These are phyloP conservation scores for Anoplolepis gracilipes DNA, from an alignment of 1,140 invertebrate genomes.

Conservation along the genomic window DNA sequence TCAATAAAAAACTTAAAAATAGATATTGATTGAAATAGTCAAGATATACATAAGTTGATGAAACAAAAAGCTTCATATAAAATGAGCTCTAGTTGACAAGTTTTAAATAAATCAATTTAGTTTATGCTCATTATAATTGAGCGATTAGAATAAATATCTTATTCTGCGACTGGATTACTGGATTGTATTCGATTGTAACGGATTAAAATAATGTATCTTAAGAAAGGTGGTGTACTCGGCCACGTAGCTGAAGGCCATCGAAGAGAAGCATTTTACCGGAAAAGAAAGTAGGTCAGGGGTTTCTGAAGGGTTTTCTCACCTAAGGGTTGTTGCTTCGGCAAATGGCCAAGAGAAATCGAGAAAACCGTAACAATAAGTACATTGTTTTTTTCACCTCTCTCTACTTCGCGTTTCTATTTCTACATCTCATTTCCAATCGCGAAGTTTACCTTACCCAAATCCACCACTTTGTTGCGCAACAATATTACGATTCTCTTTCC, in stretches of 20 bases:
- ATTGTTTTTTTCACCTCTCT: slow-evolving; percentile 40
- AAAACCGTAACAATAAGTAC: slow-evolving; percentile 49
- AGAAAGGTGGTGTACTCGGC: neutral
- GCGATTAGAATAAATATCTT: neutral
- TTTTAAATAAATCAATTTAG: neutral
- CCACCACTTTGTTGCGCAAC: neutral
- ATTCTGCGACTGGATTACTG: neutral
- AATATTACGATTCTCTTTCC: neutral
- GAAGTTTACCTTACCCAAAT: neutral
- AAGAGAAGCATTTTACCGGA: slow-evolving; percentile 12
- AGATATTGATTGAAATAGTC: too few species aligned
- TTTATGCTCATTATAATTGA: neutral
- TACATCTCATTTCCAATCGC: slow-evolving; percentile 15
- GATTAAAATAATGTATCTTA: slow-evolving; percentile 27
- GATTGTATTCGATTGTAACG: neutral
- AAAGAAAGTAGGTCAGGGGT: slow-evolving; percentile 59
- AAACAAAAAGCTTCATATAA: neutral
- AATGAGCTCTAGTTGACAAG: neutral
- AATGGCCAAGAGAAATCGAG: slow-evolving; percentile 41
- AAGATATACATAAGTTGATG: too few species aligned
- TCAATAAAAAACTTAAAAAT: too few species aligned
- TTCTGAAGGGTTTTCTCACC: slow-evolving; percentile 48
- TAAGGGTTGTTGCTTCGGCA: slow-evolving; percentile 56
- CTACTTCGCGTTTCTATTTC: slow-evolving; percentile 5
- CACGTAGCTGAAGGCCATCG: neutral